phyloP scores from a whole-genome alignment of 2,797 vertebrate species.

The Poeciliopsis paucimaculata region DNA sequence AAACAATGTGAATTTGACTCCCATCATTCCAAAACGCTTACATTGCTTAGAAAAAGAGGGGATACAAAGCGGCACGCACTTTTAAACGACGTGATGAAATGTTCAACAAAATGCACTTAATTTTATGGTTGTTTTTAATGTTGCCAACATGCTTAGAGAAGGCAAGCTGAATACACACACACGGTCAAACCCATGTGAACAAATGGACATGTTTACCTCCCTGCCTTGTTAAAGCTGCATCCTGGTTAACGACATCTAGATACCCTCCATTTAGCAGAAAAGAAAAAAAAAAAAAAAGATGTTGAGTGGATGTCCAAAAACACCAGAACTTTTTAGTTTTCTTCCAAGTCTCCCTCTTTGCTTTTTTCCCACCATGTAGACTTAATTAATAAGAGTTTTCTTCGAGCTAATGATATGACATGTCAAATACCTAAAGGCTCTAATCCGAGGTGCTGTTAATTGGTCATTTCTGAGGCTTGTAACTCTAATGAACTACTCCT shows the following conservation, averaged over 20 bases:
- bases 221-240: not conserved
- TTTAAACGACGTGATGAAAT: not conserved
- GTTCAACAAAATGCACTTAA: not conserved
- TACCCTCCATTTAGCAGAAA: not conserved
- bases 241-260: not conserved
- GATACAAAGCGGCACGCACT: not conserved
- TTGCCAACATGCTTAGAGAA: not conserved
- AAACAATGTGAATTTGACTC: not conserved
- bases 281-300: not conserved
- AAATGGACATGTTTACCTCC: not conserved
- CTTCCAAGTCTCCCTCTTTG: not conserved
- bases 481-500: conserved; percentile 20
- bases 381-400: conserved; percentile 4
- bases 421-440: conserved; percentile 13
- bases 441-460: conserved; percentile 17
- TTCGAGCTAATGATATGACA: not conserved
- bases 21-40: not conserved
- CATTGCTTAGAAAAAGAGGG: not conserved
- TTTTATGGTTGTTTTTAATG: not conserved
- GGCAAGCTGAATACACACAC: not conserved
- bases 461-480: conserved; percentile 29
- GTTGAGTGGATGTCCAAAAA: not conserved
- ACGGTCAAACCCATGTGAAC: not conserved
- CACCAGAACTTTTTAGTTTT: conserved; percentile 2
- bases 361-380: not conserved